These are phyloP conservation scores for Beris morrisii DNA, from an alignment of 2,888 invertebrate genomes.

Conservation along the genomic window DNA sequence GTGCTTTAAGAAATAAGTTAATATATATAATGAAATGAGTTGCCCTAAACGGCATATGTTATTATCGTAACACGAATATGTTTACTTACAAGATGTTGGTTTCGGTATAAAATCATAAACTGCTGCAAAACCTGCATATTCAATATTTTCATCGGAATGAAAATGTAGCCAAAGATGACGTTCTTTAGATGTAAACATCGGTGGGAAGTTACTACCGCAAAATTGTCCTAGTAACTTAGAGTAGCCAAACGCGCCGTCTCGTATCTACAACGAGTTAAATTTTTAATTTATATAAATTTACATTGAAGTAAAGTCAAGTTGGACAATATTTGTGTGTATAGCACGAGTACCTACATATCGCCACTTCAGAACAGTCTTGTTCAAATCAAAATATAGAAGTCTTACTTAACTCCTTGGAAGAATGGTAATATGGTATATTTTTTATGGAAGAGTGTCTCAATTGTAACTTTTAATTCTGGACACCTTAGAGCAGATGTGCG, in stretches of 20 bases:
- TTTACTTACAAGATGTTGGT: conserved; percentile 48
- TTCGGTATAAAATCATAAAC: conserved; percentile 69
- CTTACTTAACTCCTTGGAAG: too few relatives aligned
- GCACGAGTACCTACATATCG: too few relatives aligned
- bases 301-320: too few relatives aligned
- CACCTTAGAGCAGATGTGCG: too few relatives aligned
- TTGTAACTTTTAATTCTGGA: too few relatives aligned
- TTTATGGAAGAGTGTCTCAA: too few relatives aligned
- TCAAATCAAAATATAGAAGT: too few relatives aligned
- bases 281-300: too few relatives aligned
- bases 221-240: conserved; percentile 66
- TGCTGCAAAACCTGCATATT: conserved; percentile 76
- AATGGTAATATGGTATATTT: too few relatives aligned
- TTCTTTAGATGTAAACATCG: conserved; percentile 71
- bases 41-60: background rate
- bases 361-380: too few relatives aligned
- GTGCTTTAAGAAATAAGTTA: conserved; percentile 23
- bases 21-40: background rate
- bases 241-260: conserved; percentile 80
- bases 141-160: conserved; percentile 78
- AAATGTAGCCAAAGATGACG: conserved; percentile 78
- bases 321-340: too few relatives aligned
- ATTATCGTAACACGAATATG: background rate
- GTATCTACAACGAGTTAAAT: conserved; percentile 56
- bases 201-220: conserved; percentile 74